phyloP scores from a whole-genome alignment of 2,888 invertebrate species.

The Fissipunctia ypsillon region DNA sequence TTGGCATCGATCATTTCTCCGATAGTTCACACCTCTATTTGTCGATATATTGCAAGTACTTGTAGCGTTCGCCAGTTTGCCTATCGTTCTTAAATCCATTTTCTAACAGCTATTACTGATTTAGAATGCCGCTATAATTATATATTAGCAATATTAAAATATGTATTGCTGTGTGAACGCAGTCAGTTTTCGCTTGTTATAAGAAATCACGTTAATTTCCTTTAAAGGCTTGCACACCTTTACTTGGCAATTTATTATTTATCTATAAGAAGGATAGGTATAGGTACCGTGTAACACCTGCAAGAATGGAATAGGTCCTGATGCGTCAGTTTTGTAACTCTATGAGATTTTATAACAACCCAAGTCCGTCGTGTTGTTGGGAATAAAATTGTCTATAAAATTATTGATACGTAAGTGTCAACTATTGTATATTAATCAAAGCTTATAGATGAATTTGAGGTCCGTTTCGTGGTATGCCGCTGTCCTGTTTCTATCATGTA shows the following conservation, averaged over 20 bases:
- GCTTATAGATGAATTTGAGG: constrained; percentile 40
- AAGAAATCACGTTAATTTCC: constrained; percentile 62
- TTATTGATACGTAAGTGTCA: constrained; percentile 39
- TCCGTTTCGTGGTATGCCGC: constrained; percentile 44
- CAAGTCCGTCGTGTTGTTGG: constrained; percentile 48
- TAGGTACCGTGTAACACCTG: constrained; percentile 68
- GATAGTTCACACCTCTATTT: constrained; percentile 52
- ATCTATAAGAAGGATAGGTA: constrained; percentile 71
- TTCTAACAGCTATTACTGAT: constrained; percentile 50
- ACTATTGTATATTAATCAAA: constrained; percentile 52
- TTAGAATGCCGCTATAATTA: constrained; percentile 42
- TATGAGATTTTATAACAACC: constrained; percentile 47
- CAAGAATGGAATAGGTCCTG: constrained; percentile 65
- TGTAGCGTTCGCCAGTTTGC: constrained; percentile 48
- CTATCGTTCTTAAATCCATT: constrained; percentile 36
- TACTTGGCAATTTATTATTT: constrained; percentile 71
- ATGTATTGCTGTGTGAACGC: constrained; percentile 43
- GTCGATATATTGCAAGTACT: constrained; percentile 55
- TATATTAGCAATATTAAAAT: constrained; percentile 35
- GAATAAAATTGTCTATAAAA: constrained; percentile 51
- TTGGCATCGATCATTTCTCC: constrained; percentile 54
- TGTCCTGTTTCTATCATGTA: constrained; percentile 12
- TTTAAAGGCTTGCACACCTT: constrained; percentile 73
- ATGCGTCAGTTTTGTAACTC: constrained; percentile 58
- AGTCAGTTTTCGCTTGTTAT: constrained; percentile 56